Evolutionary conservation across 2,113 vertebrate species (phyloP), one percentile per base, ranked within the genome.

Genomic region (Danio rerio): DNA sequence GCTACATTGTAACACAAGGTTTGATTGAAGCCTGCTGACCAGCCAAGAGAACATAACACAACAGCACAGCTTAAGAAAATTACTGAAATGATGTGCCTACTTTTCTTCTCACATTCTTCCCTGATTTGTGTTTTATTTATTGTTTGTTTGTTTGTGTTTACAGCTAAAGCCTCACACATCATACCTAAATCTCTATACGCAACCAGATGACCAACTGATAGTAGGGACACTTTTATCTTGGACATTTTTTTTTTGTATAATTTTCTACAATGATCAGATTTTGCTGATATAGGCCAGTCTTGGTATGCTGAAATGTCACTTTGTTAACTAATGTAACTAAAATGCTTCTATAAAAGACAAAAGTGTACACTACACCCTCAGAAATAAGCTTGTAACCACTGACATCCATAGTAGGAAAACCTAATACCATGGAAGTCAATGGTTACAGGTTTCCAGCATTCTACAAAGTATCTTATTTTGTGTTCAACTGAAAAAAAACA

Each of bases 1-100:
- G 93, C 80, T 90, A 91, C 88, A 78, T 86, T 86, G 84, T 83
- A 93, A 90, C 89, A 89, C 85, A 52, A 82, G 91, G 93, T 84
- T 68, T 79, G 87, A 87, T 90, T 84, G 86, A 90, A 90, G 81
- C 84, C 77, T 45, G 72, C 5, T 52, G 31, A 83, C 89, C 50
- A 84, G 78, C 69, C 2, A 47, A 13, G 59, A 86, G 70, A 81
- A 83, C 45, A 81, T 7, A 59, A 82, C 31, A 50, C 65, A 80
- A 71, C 56, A 79, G 15, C 65, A 43, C 9, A 88, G 90, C 61
- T 83, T 82, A 89, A 84, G 81, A 79, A 85, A 85, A 91, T 90
- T 77, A 85, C 76, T 88, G 89, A 90, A 89, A 93, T 92, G 91
- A 87, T 47, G 9, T 31, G 3, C 71, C 16, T 49, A 53, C 65